A percentile compares a stretch with the other conserved stretches of the same genome.
phyloP scores from a whole-genome alignment of 2,888 invertebrate species.

The Julus scanicus region DNA sequence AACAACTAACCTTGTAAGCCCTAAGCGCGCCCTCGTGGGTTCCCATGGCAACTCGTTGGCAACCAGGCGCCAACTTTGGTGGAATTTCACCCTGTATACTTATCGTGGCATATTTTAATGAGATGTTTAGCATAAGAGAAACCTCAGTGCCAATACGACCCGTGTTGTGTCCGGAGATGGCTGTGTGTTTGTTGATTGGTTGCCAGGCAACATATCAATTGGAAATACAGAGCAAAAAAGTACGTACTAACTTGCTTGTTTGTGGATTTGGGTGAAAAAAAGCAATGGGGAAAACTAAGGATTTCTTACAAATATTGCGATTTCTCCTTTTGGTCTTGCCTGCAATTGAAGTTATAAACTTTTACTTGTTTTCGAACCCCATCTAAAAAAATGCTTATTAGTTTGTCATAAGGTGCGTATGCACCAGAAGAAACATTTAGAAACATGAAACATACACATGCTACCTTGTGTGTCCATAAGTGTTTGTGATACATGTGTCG shows the following conservation, averaged over 20 bases:
- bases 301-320: background rate
- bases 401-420: too few relatives aligned
- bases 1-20: background rate
- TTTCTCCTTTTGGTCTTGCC: background rate
- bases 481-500: too few relatives aligned
- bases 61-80: conserved; percentile 13
- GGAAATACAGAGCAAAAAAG: conserved; percentile 2
- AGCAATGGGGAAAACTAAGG: background rate
- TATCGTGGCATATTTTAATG: conserved; percentile 37
- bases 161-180: conserved; percentile 6
- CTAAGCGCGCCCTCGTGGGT: background rate
- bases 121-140: conserved; percentile 38
- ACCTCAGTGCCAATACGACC: conserved; percentile 4
- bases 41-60: background rate
- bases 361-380: too few relatives aligned
- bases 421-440: too few relatives aligned
- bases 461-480: too few relatives aligned
- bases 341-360: background rate
- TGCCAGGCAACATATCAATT: conserved; percentile 23
- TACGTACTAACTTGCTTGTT: background rate
- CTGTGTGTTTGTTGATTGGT: background rate
- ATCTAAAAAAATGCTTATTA: too few relatives aligned
- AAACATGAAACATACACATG: too few relatives aligned
- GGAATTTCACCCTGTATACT: conserved; percentile 24
- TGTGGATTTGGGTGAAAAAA: background rate